Conservation (phyloP, 2,113 vertebrate genomes). For the Ophthalmolycus amberensis region DNA sequence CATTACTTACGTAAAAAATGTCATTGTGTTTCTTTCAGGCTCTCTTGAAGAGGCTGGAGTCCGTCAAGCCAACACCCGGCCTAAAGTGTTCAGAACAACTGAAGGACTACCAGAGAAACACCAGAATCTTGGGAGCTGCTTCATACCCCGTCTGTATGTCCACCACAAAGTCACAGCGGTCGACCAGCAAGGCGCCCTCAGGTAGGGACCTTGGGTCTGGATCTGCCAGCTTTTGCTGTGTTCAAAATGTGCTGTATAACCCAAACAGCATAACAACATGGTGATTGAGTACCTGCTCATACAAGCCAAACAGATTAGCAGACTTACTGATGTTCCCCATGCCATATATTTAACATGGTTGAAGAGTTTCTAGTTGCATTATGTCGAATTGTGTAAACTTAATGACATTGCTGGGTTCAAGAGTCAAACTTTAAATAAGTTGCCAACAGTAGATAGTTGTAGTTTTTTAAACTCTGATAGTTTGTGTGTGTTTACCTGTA, state of each 20-base stretch:
- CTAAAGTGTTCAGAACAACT: constrained; percentile 90
- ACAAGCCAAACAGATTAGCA: too few relatives aligned
- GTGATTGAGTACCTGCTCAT: background rate
- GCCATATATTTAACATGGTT: background rate
- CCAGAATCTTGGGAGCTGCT: constrained; percentile 79
- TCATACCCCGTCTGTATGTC: constrained; percentile 8
- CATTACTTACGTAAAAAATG: background rate
- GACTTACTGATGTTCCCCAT: background rate
- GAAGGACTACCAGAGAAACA: constrained; percentile 89
- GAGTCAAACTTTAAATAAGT: background rate
- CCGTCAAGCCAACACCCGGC: constrained; percentile 89
- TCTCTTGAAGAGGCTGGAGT: constrained; percentile 91
- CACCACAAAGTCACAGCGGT: constrained; percentile 70
- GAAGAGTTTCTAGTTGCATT: background rate
- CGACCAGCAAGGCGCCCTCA: constrained; percentile 76
- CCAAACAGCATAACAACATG: background rate
- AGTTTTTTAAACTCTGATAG: background rate
- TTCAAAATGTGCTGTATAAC: background rate
- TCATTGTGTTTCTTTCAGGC: constrained; percentile 79
- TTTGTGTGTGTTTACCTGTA: background rate
- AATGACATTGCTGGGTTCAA: background rate
- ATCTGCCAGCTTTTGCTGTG: background rate
- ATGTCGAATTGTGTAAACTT: background rate
- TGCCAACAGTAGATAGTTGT: background rate
- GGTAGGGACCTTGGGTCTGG: constrained; percentile 34